phyloP scores from a whole-genome alignment of 1,140 invertebrate species.

The Tribolium madens region DNA sequence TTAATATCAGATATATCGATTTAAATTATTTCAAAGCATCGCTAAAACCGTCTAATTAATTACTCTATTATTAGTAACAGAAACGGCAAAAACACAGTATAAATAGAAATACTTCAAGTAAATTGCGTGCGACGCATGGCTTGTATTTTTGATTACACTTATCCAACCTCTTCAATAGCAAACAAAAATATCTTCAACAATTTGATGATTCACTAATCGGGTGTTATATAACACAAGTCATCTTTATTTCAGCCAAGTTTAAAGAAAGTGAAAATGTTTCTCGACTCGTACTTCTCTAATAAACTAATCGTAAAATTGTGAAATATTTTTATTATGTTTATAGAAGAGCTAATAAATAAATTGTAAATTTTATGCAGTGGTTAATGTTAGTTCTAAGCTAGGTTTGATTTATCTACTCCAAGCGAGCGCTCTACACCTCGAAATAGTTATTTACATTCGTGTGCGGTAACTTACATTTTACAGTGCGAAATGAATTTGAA shows the following conservation, averaged over 20 bases:
- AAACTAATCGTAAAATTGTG: slow-evolving; percentile 3
- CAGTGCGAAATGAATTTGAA: too few species aligned
- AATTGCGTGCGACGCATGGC: slow-evolving; percentile 26
- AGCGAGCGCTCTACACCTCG: neutral
- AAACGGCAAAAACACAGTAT: slow-evolving; percentile 30
- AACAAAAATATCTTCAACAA: slow-evolving; percentile 12
- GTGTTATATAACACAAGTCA: neutral
- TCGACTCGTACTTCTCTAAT: neutral
- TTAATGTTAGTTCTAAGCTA: neutral
- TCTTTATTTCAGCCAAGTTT: neutral
- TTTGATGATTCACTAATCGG: neutral
- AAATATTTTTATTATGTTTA: slow-evolving; percentile 35
- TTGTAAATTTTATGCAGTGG: neutral
- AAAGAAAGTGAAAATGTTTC: neutral
- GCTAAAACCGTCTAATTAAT: slow-evolving; percentile 15
- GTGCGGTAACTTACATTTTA: too few species aligned
- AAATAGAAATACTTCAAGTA: slow-evolving; percentile 22
- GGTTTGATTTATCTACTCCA: neutral
- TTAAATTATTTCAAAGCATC: neutral
- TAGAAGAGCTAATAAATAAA: slow-evolving; percentile 12
- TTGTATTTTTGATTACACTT: slow-evolving; percentile 34
- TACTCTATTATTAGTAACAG: slow-evolving; percentile 24
- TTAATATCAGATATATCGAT: neutral
- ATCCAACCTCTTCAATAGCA: neutral
- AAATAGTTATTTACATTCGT: too few species aligned